Evolutionary conservation across 2,888 invertebrate species (phyloP).

Genomic region (Eustalomyia histrio): DNA sequence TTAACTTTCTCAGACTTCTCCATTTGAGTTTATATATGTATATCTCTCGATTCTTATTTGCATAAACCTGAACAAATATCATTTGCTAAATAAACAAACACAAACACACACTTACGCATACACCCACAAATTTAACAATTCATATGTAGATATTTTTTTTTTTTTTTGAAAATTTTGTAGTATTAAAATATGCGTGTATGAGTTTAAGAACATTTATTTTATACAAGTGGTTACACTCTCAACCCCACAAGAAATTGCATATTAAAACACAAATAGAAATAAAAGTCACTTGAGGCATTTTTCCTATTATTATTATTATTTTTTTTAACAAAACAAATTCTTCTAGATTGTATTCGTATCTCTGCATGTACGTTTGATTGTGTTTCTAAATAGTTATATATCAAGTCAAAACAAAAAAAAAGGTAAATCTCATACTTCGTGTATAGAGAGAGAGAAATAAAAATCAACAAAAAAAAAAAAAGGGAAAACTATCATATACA

Average conservation of each 20-base stretch:
- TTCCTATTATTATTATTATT: conserved; percentile 27
- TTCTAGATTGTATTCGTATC: background rate
- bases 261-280: conserved; percentile 17
- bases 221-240: background rate
- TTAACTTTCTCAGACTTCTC: no score
- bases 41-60: conserved; percentile 20
- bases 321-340: conserved; percentile 20
- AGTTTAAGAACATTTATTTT: background rate
- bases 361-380: no score
- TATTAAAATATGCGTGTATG: background rate
- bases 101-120: background rate
- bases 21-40: no score
- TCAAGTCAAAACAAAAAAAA: no score
- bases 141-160: background rate
- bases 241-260: conserved; percentile 11
- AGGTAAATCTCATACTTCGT: conserved; percentile 21
- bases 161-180: background rate
- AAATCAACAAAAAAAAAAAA: conserved; percentile 6
- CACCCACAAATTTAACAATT: background rate
- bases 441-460: background rate
- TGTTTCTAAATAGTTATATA: background rate
- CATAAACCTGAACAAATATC: conserved; percentile 25
- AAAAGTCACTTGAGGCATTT: conserved; percentile 37
- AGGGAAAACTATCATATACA: conserved; percentile 18
- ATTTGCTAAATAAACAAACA: conserved; percentile 28